Evolutionary conservation across 2,113 vertebrate genomes (phyloP), one percentile per base, ranked within the genome.

Genomic region (Zootoca vivipara): DNA sequence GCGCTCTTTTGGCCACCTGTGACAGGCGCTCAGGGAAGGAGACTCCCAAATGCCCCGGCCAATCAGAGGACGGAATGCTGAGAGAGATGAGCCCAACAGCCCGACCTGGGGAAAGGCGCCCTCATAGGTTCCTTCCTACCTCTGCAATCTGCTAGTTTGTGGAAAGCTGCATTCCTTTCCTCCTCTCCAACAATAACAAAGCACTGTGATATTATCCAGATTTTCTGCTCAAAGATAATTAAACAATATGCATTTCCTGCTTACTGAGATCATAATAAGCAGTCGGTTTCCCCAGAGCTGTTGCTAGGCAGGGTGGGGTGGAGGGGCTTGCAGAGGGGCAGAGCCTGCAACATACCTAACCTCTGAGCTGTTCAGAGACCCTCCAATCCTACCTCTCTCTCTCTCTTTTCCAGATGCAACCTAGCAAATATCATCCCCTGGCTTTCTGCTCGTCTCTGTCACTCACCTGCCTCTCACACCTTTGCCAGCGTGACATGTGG

Each of bases 311-410:
- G 78, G 46, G n/a, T 15, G n/a, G 58, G 3, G 56, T 65, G 79
- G 22, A 82, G 58, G 62, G 62, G 22, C n/a, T 38, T 74, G 67
- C 20, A 46, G 33, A 30, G 70, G 64, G 30, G 3, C 20, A 26
- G 67, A 9, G 26, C 30, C 33, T 62, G 10, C 1, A 64, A 20
- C 79, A 38, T 82, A 80, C 52, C 52, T 80, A 73, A 52, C 82
- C 40, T 56, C n/a, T 33, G 83, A 58, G 83, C 69, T 84, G 46
- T 73, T 84, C 73, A 72, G 65, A 28, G 42, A 52, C 67, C 82
- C 38, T 83, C 38, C 12, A 16, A 30, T 69, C 38, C 18, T 18
- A 35, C 42, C 42, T 9, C 26, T 52, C 46, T 52, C 46, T 46
- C 46, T 52, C 58, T 52, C 35, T n/a, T 8, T 20, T 16, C 42